These are phyloP conservation scores for Dascyllus trimaculatus DNA, from an alignment of 2,113 vertebrate species.

Conservation along the genomic window DNA sequence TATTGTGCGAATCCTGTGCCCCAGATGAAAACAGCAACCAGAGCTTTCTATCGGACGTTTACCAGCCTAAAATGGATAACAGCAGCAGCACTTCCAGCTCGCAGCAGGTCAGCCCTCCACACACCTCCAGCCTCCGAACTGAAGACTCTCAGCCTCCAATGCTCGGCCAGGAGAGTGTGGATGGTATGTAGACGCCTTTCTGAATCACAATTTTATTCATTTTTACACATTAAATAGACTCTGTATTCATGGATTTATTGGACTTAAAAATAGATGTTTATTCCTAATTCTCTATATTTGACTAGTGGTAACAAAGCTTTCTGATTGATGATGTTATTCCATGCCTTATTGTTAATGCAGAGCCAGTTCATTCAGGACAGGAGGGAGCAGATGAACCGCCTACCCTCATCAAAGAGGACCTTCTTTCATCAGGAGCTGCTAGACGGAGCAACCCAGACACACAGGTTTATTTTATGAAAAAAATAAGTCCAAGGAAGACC, in stretches of 20 bases:
- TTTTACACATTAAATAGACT: neutral
- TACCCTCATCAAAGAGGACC: conserved; percentile 96
- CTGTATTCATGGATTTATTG: too few relatives aligned
- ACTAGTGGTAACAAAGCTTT: too few relatives aligned
- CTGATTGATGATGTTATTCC: neutral
- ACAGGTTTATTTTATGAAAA: conserved; percentile 60
- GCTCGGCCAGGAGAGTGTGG: conserved; percentile 94
- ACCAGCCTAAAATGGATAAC: conserved; percentile 95
- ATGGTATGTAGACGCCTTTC: conserved; percentile 81
- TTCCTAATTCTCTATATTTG: too few relatives aligned
- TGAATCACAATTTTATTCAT: neutral
- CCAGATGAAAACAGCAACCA: conserved; percentile 99
- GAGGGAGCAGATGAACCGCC: conserved; percentile 97
- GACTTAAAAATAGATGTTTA: too few relatives aligned
- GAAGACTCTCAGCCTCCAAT: conserved; percentile 97
- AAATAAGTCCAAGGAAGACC: neutral
- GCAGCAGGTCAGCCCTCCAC: conserved; percentile 91
- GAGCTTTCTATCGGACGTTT: conserved; percentile 95
- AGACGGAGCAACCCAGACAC: conserved; percentile 58
- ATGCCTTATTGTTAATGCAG: conserved; percentile 74
- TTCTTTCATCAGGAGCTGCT: conserved; percentile 78
- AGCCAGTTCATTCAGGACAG: conserved; percentile 89
- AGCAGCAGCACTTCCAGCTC: conserved; percentile 95
- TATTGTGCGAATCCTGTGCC: conserved; percentile 24
- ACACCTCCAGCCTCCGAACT: conserved; percentile 89